Evolutionary conservation across 2,113 vertebrate genomes (phyloP).

Genomic region (Apistogramma diplotaenia): DNA sequence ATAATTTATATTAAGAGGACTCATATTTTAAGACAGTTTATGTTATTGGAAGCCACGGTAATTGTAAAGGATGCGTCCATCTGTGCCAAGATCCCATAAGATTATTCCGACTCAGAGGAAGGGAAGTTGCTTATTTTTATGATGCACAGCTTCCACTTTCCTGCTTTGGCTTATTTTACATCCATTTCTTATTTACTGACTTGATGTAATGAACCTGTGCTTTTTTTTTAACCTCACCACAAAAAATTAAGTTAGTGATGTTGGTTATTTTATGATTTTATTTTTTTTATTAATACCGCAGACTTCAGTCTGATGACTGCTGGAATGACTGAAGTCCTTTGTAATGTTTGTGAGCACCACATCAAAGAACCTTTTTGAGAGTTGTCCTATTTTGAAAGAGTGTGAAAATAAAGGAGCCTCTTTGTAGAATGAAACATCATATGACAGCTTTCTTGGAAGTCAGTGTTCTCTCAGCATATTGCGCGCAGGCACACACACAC

Average conservation of each 20-base stretch:
- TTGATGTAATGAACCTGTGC: neutral
- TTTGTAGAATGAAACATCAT: slow-evolving; percentile 23
- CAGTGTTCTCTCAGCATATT: neutral
- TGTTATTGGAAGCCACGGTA: slow-evolving; percentile 8
- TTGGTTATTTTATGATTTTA: neutral
- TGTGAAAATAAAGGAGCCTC: neutral
- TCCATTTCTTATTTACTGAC: neutral
- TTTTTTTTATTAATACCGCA: neutral
- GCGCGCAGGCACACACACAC: neutral
- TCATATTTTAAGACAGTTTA: neutral
- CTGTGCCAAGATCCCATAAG: slow-evolving; percentile 16
- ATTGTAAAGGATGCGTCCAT: slow-evolving; percentile 15
- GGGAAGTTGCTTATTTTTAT: neutral
- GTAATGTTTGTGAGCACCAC: neutral
- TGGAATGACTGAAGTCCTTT: neutral
- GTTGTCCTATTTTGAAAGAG: neutral
- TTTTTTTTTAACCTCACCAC: neutral
- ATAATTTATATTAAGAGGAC: slow-evolving; percentile 27
- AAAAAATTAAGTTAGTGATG: neutral
- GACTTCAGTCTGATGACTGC: neutral
- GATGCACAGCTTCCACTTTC: neutral
- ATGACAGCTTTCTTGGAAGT: slow-evolving; percentile 12
- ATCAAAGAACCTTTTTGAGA: neutral
- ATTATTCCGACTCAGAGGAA: neutral
- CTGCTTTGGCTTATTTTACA: slow-evolving; percentile 4